phyloP scores from a whole-genome alignment of 2,797 vertebrate genomes.

The Cephalopachus bancanus region DNA sequence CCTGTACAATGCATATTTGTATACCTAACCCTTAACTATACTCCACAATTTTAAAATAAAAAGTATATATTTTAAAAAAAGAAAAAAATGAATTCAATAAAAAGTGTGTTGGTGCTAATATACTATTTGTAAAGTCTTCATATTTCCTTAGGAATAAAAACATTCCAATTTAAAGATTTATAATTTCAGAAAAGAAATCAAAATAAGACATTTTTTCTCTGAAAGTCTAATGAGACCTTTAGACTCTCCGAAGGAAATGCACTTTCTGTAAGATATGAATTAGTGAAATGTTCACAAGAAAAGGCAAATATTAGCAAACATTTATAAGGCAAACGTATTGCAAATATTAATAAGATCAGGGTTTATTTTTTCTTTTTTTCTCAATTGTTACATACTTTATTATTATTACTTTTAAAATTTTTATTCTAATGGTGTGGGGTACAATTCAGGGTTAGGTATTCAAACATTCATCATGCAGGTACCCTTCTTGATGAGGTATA shows the following conservation, averaged over 20 bases:
- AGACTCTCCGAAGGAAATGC: background rate
- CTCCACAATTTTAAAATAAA: no score
- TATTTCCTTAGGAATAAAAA: background rate
- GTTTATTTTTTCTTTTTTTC: background rate
- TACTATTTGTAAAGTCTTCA: background rate
- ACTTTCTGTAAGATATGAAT: background rate
- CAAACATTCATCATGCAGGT: no score
- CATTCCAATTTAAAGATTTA: background rate
- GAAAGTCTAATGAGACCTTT: background rate
- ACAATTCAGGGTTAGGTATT: no score
- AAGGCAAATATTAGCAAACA: background rate
- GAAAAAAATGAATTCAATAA: no score
- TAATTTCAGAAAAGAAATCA: background rate
- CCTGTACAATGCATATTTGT: no score
- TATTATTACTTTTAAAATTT: no score
- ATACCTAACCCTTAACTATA: no score
- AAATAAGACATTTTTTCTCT: background rate
- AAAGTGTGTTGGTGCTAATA: background rate
- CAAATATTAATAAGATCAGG: background rate
- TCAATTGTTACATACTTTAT: no score
- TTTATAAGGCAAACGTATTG: background rate
- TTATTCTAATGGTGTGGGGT: no score
- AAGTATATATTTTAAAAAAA: no score
- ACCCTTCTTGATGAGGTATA: no score
- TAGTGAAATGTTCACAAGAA: background rate